Evolutionary conservation across 1,140 invertebrate species (phyloP), one percentile per base, ranked within the genome.

Genomic region (Drosophila kohkoa): DNA sequence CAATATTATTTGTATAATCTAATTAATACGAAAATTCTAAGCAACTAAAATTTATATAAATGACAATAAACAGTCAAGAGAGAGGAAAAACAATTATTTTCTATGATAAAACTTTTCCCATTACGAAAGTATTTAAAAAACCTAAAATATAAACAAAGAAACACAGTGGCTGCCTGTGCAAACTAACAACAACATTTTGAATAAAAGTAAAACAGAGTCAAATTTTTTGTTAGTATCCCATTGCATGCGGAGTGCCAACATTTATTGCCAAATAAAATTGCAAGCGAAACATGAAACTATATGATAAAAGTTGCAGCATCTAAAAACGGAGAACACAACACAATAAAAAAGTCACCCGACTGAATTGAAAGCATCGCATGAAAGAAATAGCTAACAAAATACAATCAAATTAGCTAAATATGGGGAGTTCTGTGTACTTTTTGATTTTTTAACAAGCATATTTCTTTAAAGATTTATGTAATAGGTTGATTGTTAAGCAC

Each of bases 271-370:
- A 58, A 57, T 3, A 52, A 10, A 66, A 86, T 57, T 57, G 46
- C 72, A 86, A 81, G 64, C 57, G 48, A 71, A 86, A 65, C 68
- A 43, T 43, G 41, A 35, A 52, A 77, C 65, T 67, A 64, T 77
- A 87, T 79, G 68, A 87, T 77, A 82, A 88, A 87, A 87, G 83
- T 88, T 87, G 49, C 48, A 60, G 68, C 69, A 64, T 38, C 52
- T 78, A 49, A 66, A 57, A 52, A 35, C 55, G 45, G 38, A 1
- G 46, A 64, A 72, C 54, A 30, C 35, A n/a, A 55, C 49, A 60
- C 49, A 59, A 46, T 10, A 13, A 46, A 8, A 3, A 32, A n/a
- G 20, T 32, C 6, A 30, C n/a, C 15, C 8, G 20, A 20, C 20
- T 20, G 20, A 46, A 15, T 43, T 11, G 28, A 64, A 64, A 35